Base-by-base conservation (phyloP, 2,797 vertebrate species). In the Sitta carolinensis region DNA sequence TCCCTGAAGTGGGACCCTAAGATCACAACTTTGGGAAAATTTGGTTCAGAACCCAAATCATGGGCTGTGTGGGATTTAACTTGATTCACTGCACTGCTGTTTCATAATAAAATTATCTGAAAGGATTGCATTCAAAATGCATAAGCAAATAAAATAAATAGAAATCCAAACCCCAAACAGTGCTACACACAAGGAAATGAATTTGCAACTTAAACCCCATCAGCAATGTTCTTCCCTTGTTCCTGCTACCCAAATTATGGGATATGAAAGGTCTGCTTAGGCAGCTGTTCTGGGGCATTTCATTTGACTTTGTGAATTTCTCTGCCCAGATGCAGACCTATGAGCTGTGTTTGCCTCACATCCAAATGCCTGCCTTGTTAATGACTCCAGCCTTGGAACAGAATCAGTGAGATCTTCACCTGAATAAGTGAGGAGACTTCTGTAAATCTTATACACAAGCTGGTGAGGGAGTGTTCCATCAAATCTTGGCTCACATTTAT, bases 371-470 rank as follows among this genome's bases (percentile, higher is more conserved):
- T 86, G 38, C 69, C 67, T 85, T 80, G 61, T 38, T 95, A 72
- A 88, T 81, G 78, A 21, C 70, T 90, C 22, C 55, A 92, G 64
- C 63, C 87, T 91, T 94, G 94, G 91, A 94, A 40, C 40, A 63
- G 85, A 47, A 84, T 77, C 86, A 63, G 63, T 21, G 80, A 94
- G 72, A 96, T 42, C 45, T 61, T 51, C 57, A 84, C 58, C 78
- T 89, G 61, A 94, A n/a, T 57, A 75, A 93, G 30, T 0, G 7
- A 92, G 43, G 91, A 48, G 40, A 64, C 3, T 58, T 16, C 52
- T 93, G 88, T 78, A 93, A 93, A 91, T 88, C 76, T 94, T 84
- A 87, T 54, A 83, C 69, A 40, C 3, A 13, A 81, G 87, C 57
- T 89, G 55, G 8, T 64, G 54, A 58, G 58, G 38, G 67, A 67